A percentile compares a stretch with the other conserved stretches of the same genome.
Evolutionary conservation across 2,113 vertebrate genomes (phyloP).

Genomic region (Perognathus longimembris): DNA sequence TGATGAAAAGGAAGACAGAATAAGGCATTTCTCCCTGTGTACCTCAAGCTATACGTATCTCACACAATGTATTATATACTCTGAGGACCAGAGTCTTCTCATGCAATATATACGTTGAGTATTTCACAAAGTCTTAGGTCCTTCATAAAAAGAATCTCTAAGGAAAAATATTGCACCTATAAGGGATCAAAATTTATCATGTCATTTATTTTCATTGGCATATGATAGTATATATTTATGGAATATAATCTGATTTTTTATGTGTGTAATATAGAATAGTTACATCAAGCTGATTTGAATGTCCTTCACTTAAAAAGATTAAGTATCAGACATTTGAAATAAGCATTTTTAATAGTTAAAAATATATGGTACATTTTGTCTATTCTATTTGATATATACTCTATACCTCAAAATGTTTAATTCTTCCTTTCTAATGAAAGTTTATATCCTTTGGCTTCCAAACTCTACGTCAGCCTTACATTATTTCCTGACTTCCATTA

Average conservation of each 20-base stretch:
- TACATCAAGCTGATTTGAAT: neutral
- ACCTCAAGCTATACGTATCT: neutral
- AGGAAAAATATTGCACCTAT: neutral
- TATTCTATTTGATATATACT: neutral
- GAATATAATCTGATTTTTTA: neutral
- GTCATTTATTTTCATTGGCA: neutral
- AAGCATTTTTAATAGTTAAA: neutral
- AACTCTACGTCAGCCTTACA: neutral
- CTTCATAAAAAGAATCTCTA: neutral
- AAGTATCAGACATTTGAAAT: neutral
- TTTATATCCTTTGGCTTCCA: too few species aligned
- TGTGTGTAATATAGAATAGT: neutral
- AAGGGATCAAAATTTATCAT: neutral
- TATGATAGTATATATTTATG: neutral
- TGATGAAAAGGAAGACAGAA: neutral
- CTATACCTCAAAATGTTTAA: neutral
- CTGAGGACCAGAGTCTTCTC: neutral
- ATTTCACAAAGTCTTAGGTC: neutral
- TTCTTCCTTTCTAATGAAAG: neutral
- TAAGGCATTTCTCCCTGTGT: neutral
- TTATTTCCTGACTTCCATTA: neutral
- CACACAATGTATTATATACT: neutral
- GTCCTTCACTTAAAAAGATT: neutral
- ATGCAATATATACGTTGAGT: neutral
- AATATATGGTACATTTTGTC: neutral